Conservation (phyloP, 2,797 vertebrate genomes). For the Sebastes flavidus region DNA sequence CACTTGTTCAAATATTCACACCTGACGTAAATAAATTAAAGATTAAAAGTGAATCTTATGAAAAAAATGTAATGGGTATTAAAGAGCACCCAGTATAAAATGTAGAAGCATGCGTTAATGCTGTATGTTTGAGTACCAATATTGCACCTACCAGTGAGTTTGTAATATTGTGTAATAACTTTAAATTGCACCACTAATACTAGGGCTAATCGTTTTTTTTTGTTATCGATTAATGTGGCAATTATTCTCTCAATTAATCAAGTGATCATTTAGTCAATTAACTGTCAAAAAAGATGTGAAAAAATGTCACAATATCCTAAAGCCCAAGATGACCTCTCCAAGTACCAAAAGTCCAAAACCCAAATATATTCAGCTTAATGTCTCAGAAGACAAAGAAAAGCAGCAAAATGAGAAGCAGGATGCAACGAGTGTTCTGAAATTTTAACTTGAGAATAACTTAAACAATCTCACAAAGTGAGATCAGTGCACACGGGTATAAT, state of each 20-base stretch:
- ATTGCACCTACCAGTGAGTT: not conserved
- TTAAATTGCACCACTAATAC: not conserved
- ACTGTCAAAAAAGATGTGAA: not conserved
- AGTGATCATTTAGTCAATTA: not conserved
- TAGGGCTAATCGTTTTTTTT: not conserved
- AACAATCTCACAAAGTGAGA: not conserved
- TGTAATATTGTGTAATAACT: not conserved
- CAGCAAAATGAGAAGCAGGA: not conserved
- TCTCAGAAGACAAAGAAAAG: not conserved
- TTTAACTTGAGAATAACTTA: not conserved
- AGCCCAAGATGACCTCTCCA: too few species aligned
- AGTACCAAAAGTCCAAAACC: too few species aligned
- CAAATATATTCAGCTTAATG: too few species aligned
- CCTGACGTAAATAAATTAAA: too few species aligned
- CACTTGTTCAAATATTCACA: too few species aligned
- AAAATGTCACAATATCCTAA: too few species aligned
- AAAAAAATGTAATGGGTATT: not conserved
- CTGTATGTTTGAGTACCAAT: not conserved
- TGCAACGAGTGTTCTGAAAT: not conserved
- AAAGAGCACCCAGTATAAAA: not conserved
- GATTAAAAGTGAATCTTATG: not conserved
- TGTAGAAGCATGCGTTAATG: not conserved
- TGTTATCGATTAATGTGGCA: not conserved
- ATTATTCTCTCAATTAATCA: not conserved
- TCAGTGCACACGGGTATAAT: not conserved